phyloP scores from a whole-genome alignment of 2,888 invertebrate genomes.

The Pemphredon lugubris region DNA sequence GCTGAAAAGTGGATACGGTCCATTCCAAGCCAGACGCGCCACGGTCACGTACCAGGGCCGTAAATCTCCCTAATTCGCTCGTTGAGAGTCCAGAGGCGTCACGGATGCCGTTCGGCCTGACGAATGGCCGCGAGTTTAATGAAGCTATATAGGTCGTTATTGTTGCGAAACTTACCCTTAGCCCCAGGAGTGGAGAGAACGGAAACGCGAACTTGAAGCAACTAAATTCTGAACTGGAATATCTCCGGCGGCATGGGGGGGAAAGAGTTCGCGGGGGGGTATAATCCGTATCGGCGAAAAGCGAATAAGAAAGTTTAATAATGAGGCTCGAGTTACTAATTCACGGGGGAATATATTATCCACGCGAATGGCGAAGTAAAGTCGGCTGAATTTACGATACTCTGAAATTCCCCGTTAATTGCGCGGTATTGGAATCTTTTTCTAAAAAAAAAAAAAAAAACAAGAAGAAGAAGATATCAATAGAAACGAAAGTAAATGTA shows the following conservation, averaged over 20 bases:
- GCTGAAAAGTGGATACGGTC: constrained; percentile 65
- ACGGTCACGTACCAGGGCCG: constrained; percentile 71
- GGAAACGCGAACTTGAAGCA: constrained; percentile 20
- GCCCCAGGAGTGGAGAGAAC: not conserved
- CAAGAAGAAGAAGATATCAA: too few relatives aligned
- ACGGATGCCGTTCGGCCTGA: constrained; percentile 63
- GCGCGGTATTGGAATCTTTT: too few relatives aligned
- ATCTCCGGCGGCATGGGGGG: constrained; percentile 3
- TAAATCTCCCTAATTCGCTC: constrained; percentile 75
- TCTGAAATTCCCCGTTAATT: too few relatives aligned
- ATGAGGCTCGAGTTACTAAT: constrained; percentile 41
- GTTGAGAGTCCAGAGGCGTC: constrained; percentile 70
- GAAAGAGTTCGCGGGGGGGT: not conserved
- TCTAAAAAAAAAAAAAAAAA: too few relatives aligned
- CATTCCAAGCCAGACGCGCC: constrained; percentile 59
- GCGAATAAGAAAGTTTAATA: constrained; percentile 43
- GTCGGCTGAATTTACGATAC: too few relatives aligned
- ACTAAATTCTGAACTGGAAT: constrained; percentile 27
- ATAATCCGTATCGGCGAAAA: too few relatives aligned
- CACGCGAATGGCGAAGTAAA: too few relatives aligned
- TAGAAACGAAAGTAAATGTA: too few relatives aligned
- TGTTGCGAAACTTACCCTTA: constrained; percentile 59
- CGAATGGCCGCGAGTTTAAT: constrained; percentile 66
- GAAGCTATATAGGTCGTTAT: constrained; percentile 66
- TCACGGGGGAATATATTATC: constrained; percentile 32